phyloP scores from a whole-genome alignment of 2,113 vertebrate genomes.

The Perccottus glenii region DNA sequence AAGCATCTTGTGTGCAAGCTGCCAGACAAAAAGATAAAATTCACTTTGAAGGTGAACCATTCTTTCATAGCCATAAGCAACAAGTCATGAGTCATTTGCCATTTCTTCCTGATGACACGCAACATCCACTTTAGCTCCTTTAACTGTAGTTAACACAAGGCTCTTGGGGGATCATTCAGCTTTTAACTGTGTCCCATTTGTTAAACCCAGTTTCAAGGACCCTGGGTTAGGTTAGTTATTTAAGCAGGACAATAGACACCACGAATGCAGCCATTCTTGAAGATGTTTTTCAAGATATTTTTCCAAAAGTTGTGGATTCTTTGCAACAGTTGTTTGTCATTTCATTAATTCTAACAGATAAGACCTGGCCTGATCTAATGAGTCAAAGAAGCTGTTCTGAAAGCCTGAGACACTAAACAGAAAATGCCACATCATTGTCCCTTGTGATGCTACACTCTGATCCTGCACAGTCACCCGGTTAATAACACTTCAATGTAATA shows the following conservation, averaged over 20 bases:
- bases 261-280: neutral
- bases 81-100: too few species aligned
- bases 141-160: conserved; percentile 26
- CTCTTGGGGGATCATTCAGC: conserved; percentile 43
- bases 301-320: too few species aligned
- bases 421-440: conserved; percentile 78
- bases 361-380: too few species aligned
- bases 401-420: conserved; percentile 55
- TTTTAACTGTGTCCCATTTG: conserved; percentile 57
- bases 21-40: neutral
- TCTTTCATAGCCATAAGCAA: too few species aligned
- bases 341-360: too few species aligned
- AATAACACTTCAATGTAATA: conserved; percentile 18
- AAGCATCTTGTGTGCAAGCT: neutral
- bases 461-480: conserved; percentile 33
- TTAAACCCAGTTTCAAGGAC: conserved; percentile 49
- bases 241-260: conserved; percentile 44
- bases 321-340: too few species aligned
- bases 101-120: too few species aligned
- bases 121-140: conserved; percentile 5
- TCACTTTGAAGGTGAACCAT: too few species aligned
- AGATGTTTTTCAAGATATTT: too few species aligned
- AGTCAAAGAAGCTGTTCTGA: neutral
- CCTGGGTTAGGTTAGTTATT: conserved; percentile 24
- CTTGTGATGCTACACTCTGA: conserved; percentile 48